phyloP scores from a whole-genome alignment of 1,140 invertebrate species.

The Anoplolepis gracilipes region DNA sequence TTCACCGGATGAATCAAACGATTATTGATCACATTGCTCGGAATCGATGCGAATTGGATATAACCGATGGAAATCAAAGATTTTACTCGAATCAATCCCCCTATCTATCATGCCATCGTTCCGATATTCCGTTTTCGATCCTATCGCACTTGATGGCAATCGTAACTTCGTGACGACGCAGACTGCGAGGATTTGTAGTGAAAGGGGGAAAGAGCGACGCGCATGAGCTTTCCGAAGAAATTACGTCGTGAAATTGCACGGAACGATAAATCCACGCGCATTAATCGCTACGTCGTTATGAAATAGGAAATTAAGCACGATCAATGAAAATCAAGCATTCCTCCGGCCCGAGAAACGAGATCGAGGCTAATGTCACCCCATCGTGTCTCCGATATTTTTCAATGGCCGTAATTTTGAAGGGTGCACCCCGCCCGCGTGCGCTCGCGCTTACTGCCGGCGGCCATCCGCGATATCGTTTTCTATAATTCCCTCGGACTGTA shows the following conservation, averaged over 20 bases:
- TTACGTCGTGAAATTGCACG: constrained; percentile 54
- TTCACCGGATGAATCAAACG: constrained; percentile 4
- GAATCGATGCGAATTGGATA: constrained; percentile 7
- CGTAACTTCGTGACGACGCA: background rate
- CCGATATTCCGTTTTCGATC: constrained; percentile 12
- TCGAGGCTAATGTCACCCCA: background rate
- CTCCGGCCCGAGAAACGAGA: constrained; percentile 3
- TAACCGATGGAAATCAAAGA: constrained; percentile 44
- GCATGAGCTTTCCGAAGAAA: constrained; percentile 31
- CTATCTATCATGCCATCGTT: constrained; percentile 24
- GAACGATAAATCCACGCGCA: constrained; percentile 57
- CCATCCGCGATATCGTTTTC: constrained; percentile 55
- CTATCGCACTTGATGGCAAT: constrained; percentile 17
- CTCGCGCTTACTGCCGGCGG: background rate
- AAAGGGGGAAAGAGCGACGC: background rate
- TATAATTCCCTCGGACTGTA: constrained; percentile 51
- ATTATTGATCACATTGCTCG: constrained; percentile 17
- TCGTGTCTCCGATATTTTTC: constrained; percentile 44
- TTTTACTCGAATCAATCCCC: constrained; percentile 30
- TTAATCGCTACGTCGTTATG: constrained; percentile 62
- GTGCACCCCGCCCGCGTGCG: background rate
- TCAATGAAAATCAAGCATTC: constrained; percentile 56
- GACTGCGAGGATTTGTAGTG: too few species aligned
- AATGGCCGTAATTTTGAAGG: constrained; percentile 48
- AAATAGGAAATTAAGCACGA: constrained; percentile 55